phyloP scores from a whole-genome alignment of 2,888 invertebrate genomes.

The Physocephala rufipes region DNA sequence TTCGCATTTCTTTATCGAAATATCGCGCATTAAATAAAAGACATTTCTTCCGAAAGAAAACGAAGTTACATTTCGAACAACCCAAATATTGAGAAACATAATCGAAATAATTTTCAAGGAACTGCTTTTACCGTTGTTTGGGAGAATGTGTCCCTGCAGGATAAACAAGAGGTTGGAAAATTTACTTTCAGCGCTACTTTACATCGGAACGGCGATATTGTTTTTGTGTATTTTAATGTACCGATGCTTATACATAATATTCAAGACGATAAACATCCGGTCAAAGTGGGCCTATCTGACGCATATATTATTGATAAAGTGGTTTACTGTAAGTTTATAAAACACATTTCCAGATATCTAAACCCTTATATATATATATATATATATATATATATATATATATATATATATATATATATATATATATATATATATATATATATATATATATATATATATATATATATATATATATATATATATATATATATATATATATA shows the following conservation, averaged over 20 bases:
- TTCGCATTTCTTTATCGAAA: background rate
- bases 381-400: no score
- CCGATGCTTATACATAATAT: slow-evolving; percentile 82
- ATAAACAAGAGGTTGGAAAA: slow-evolving; percentile 75
- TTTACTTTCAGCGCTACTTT: slow-evolving; percentile 94
- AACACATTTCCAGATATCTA: background rate
- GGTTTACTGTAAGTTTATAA: slow-evolving; percentile 77
- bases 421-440: no score
- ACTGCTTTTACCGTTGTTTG: slow-evolving; percentile 93
- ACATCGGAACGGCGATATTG: slow-evolving; percentile 87
- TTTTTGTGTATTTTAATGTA: slow-evolving; percentile 88
- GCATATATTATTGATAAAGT: slow-evolving; percentile 94
- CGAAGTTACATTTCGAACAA: no score
- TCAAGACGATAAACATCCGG: slow-evolving; percentile 87
- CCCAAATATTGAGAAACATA: no score
- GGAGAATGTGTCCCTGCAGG: slow-evolving; percentile 89
- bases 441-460: no score
- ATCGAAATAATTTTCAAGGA: slow-evolving; percentile 67
- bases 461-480: no score
- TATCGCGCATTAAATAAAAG: no score
- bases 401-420: no score
- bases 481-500: no score
- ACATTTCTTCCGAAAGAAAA: no score
- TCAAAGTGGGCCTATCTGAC: slow-evolving; percentile 97
- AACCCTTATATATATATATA: no score